Conservation (phyloP, 1,140 invertebrate species). For the Nasonia longicornis region DNA sequence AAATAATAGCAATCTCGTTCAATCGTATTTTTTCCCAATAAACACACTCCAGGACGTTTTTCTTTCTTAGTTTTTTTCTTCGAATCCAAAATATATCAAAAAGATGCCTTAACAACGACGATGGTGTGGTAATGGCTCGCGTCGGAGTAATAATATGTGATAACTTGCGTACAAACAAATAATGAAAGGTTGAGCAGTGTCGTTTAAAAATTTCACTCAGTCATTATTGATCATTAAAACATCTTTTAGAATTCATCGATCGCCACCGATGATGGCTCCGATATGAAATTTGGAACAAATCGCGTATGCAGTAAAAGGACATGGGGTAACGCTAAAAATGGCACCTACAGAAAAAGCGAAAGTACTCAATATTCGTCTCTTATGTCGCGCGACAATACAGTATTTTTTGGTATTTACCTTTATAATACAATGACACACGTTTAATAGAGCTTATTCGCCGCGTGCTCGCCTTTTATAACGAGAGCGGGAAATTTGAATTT, state of each 20-base stretch:
- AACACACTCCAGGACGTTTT: background rate
- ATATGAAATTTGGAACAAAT: background rate
- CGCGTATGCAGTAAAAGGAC: background rate
- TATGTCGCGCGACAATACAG: slow-evolving; percentile 26
- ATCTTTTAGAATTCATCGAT: background rate
- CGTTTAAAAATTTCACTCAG: background rate
- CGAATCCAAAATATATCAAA: background rate
- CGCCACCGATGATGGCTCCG: background rate
- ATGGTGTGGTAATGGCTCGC: background rate
- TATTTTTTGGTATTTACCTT: slow-evolving; percentile 41
- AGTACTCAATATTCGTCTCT: slow-evolving; percentile 11
- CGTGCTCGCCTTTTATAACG: background rate
- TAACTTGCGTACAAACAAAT: background rate
- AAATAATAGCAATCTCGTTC: slow-evolving; percentile 4
- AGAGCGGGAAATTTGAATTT: background rate
- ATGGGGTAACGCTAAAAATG: slow-evolving; percentile 8
- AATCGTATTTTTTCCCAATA: background rate
- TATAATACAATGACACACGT: slow-evolving; percentile 48
- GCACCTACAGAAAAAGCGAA: slow-evolving; percentile 37
- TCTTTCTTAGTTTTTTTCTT: background rate
- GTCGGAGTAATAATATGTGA: background rate
- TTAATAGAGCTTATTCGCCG: slow-evolving; percentile 15
- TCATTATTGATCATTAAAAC: background rate
- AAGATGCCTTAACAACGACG: slow-evolving; percentile 4
- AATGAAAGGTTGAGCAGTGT: background rate